phyloP scores from a whole-genome alignment of 2,888 invertebrate species.

The Lasioglossum villosulum region DNA sequence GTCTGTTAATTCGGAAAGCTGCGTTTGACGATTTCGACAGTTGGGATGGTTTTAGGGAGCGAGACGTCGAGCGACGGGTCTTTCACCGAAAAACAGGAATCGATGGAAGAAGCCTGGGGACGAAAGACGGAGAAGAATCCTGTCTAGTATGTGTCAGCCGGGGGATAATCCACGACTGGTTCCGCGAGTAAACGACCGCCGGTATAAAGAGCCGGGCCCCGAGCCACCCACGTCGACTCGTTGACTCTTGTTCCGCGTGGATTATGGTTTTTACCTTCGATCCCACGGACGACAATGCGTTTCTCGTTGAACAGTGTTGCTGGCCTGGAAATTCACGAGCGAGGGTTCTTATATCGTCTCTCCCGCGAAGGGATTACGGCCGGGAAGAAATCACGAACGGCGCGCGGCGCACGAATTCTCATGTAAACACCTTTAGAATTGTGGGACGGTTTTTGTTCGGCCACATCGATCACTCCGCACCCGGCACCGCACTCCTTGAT shows the following conservation, averaged over 20 bases:
- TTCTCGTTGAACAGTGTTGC: slow-evolving; percentile 45
- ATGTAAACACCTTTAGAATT: slow-evolving; percentile 37
- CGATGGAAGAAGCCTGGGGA: background rate
- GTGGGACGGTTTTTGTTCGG: slow-evolving; percentile 16
- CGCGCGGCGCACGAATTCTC: slow-evolving; percentile 24
- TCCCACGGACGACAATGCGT: slow-evolving; percentile 66
- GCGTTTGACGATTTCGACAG: background rate
- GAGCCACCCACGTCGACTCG: slow-evolving; percentile 64
- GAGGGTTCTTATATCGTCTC: slow-evolving; percentile 36
- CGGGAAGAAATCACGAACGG: slow-evolving; percentile 43
- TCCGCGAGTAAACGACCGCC: slow-evolving; percentile 63
- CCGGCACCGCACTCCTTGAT: background rate
- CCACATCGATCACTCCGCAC: slow-evolving; percentile 30
- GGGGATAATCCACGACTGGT: slow-evolving; percentile 62
- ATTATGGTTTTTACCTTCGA: slow-evolving; percentile 67
- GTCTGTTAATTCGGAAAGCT: background rate
- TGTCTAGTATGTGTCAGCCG: slow-evolving; percentile 37
- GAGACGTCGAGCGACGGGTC: background rate
- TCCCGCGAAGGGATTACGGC: slow-evolving; percentile 15
- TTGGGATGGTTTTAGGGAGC: background rate
- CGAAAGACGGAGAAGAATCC: slow-evolving; percentile 25
- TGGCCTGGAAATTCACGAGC: slow-evolving; percentile 55
- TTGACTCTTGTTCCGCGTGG: slow-evolving; percentile 64
- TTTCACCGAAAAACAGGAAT: background rate
- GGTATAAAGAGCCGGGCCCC: slow-evolving; percentile 51